Base-by-base conservation (phyloP, 2,888 invertebrate genomes). In the Sarcophaga caerulescens region DNA sequence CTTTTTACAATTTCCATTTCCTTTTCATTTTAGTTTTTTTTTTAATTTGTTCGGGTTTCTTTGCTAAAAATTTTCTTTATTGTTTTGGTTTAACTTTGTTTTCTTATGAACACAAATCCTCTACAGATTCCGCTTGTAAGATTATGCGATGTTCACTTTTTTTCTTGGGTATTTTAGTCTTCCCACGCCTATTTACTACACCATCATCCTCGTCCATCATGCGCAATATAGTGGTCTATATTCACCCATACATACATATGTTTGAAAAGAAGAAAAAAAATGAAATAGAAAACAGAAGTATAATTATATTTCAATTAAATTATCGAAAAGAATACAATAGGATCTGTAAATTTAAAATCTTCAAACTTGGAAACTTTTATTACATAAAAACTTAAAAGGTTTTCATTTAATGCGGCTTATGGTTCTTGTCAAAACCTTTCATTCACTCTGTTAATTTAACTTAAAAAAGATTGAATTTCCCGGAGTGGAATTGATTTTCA, bases 201-300 rank as follows among this genome's bases (percentile, higher is more conserved):
- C 93, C 93, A 88, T 93, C 92, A 65, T 92, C 90, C 78, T 93
- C 93, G 81, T 93, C 93, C 93, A 93, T 93, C 93, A 93, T 93
- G 68, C 93, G 91, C 62, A 93, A 75, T 80, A 93, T 93, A 65
- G 93, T 93, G 4, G 91, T 94, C 92, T 96, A 60, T 21, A 60
- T 60, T 60, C 10, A 25, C 17, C 60, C 17, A 25, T 62, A 60
- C 65, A 14, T 52, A 70, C 59, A 63, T 47, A 71, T 57, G 8
- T 14, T 66, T 75, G 52, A 59, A 80, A 44, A 35, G 35, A 62
- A 74, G 12, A 59, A 60, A 25, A 14, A 65, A 5, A 25, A 79
- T 11, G 17, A 74, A 78, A 44, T 14, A 75, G 59, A 23, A 47
- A 66, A 60, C 23, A 45, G 1, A 57, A 78, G 76, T 66, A 59